Evolutionary conservation across 2,113 vertebrate species (phyloP).

Genomic region (Indicator indicator): DNA sequence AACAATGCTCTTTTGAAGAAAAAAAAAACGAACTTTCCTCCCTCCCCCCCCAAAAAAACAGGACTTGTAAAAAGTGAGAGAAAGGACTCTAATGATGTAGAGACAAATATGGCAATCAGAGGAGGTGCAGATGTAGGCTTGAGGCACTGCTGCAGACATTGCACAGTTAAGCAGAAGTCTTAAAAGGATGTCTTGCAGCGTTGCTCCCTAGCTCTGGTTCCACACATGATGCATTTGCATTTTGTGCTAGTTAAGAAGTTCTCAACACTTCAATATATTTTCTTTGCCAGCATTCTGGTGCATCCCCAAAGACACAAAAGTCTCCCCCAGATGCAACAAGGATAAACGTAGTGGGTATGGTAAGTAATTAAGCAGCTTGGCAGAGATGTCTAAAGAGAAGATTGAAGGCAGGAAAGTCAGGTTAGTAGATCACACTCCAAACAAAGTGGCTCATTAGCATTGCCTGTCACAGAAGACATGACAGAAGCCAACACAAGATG

Average conservation of each 20-base stretch:
- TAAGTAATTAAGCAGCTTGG: neutral
- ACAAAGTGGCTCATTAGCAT: neutral
- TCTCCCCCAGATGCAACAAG: neutral
- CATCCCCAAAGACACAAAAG: neutral
- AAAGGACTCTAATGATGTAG: neutral
- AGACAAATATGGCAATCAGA: neutral
- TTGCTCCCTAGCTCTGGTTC: accelerated
- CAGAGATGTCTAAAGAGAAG: neutral
- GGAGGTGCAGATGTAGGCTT: neutral
- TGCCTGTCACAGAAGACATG: neutral
- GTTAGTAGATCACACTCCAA: neutral
- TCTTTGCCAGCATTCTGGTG: neutral
- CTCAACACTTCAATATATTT: neutral
- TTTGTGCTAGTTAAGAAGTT: neutral
- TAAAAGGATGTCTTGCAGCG: neutral
- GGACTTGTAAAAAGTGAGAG: neutral
- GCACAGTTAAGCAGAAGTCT: neutral
- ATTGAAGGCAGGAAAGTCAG: neutral
- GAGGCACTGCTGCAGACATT: neutral
- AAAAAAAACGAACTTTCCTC: neutral
- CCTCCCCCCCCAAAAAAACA: accelerated
- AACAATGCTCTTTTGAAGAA: neutral
- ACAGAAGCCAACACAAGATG: neutral
- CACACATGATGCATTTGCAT: neutral
- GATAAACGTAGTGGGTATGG: neutral